A percentile compares a stretch with the other conserved stretches of the same genome.
These are phyloP conservation scores for Hydractinia symbiolongicarpus DNA, from an alignment of 30 jellyfish, hydroid and myxozoan genomes.

Conservation along the genomic window DNA sequence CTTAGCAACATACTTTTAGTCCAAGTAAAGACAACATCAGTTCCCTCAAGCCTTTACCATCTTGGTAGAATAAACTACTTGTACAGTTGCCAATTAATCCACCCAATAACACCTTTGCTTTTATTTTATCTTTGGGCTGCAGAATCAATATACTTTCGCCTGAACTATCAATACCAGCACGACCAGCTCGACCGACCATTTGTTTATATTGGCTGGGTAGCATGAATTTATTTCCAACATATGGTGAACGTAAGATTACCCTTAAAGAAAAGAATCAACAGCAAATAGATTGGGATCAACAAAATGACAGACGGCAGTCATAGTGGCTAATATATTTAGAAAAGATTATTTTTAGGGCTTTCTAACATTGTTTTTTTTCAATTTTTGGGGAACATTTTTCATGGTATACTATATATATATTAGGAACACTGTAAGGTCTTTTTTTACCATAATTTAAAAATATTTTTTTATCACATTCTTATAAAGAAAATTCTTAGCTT, in stretches of 20 bases:
- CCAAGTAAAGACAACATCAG: conserved; percentile 65
- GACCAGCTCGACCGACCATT: conserved; percentile 99
- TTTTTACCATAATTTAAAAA: too few species aligned
- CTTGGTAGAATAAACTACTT: conserved; percentile 73
- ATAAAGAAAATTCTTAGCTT: too few species aligned
- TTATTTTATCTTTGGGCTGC: conserved; percentile 54
- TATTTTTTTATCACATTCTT: too few species aligned
- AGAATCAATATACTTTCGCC: conserved; percentile 93
- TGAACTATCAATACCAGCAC: conserved; percentile 90
- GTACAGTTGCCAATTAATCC: conserved; percentile 67
- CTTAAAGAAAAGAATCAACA: conserved; percentile 20
- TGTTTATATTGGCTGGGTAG: conserved; percentile 75
- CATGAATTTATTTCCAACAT: conserved; percentile 58
- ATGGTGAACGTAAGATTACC: conserved; percentile 89
- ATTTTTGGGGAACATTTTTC: too few species aligned
- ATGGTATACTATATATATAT: too few species aligned
- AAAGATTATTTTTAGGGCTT: too few species aligned
- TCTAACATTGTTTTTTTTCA: too few species aligned
- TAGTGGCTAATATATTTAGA: conserved; percentile 7
- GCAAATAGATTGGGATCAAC: not conserved
- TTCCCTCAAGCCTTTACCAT: conserved; percentile 75
- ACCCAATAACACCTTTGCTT: conserved; percentile 41
- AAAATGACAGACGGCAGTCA: not conserved
- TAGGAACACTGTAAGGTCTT: too few species aligned
- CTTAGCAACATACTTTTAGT: conserved; percentile 44